Base-by-base conservation (phyloP, 1,140 invertebrate genomes). In the Ceratitis capitata region DNA sequence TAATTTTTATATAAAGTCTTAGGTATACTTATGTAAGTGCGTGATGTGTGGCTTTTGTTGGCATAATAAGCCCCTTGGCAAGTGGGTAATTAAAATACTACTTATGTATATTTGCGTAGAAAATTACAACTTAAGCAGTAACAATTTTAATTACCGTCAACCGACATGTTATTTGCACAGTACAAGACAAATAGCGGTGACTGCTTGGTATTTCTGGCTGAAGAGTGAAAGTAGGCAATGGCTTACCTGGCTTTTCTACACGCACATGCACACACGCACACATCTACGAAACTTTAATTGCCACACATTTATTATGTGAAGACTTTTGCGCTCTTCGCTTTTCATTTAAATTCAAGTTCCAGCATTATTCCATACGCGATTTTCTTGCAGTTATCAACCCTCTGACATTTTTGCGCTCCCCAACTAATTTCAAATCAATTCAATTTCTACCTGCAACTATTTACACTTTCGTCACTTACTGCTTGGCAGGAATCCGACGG, bases 121-220 rank as follows among this genome's bases (percentile, higher is more conserved):
- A 78, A 78, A 78, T 78, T 78, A 78, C n/a, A 78, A 78, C 69
- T 78, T 78, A 42, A 78, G 39, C 35, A 78, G 69, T 42, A 45
- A 47, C 35, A 45, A 45, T 78, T 78, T 78, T 78, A 78, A 78
- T 78, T 78, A 78, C 39, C 69, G 45, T n/a, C 19, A n/a, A 14
- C 19, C 69, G 39, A 47, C 19, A 47, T 35, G 16, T 35, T 78
- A 35, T 78, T 78, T 78, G 69, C 69, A 26, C 69, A 78, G 69
- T 9, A 45, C 12, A 45, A 26, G 9, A 39, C n/a, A 78, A 69
- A 29, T 14, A 69, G 0, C 16, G 61, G 32, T 35, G 32, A 56
- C 19, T 56, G n/a, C n/a, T n/a, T n/a, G 51, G 23, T n/a, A 56
- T 16, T 53, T 19, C 51, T 53, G 6, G 1, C 3, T 3, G 49